Evolutionary conservation across 23 tunicate genomes (phyloP), one percentile per base, ranked within the genome.

Genomic region (Aplidium turbinatum): DNA sequence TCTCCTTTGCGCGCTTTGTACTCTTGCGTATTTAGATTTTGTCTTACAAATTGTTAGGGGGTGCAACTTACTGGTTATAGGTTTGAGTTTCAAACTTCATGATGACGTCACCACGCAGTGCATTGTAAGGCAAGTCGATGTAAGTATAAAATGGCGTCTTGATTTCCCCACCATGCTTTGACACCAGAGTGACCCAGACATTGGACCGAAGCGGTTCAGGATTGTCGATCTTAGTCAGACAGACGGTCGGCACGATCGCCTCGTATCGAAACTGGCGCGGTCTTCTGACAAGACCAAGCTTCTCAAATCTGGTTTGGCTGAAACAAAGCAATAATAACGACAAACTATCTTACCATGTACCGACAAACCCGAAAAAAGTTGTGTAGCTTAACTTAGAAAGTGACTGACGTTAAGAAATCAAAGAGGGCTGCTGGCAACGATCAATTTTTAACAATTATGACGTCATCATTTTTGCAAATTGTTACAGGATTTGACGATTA

Each of bases 81-180:
- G 84, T 77, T 34, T 81, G 96, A n/a, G 80, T 80, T 57, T 81
- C 87, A 47, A 88, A 88, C 40, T 81, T 88, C 87, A 88, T 64
- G 23, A 85, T 57, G 63, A 76, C 96, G 69, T 88, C 82, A 48
- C 87, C 82, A 11, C 75, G 73, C 32, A 88, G 65, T 3, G 96
- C 87, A 16, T 83, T 87, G 13, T 88, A 35, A 6, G 96, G 96
- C 1, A 88, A 60, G 20, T 88, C 87, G 21, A 88, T 75, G 60
- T 88, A 83, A 61, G 78, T 57, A 75, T 81, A 88, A 36, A 88
- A 88, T 0, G 96, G 96, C 33, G 96, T 61, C 69, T 69, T 75
- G 1, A 81, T 58, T 18, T 56, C 57, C 20, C 87, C 96, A 29
- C 96, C 96, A 30, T 42, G 63, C 69, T 69, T 76, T 27, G 83